Evolutionary conservation across 2,888 invertebrate genomes (phyloP).

Genomic region (Andrena trimmerana): DNA sequence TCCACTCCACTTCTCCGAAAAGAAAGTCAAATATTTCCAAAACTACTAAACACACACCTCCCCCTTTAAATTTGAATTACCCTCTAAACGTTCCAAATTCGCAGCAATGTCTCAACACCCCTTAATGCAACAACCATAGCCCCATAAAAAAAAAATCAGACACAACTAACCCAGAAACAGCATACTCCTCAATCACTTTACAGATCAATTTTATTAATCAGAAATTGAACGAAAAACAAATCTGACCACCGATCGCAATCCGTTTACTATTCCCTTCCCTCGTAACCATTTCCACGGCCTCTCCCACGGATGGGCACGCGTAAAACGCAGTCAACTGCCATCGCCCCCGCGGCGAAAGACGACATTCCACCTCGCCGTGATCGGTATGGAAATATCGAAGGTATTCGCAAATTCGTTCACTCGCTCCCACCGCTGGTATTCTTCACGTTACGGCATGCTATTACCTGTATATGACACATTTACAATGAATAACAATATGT

Average conservation of each 20-base stretch:
- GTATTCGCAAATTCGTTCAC: constrained; percentile 70
- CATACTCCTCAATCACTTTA: neutral
- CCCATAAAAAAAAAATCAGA: no score
- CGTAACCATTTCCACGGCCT: neutral
- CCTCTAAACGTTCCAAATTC: neutral
- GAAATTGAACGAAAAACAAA: neutral
- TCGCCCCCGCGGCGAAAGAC: constrained; percentile 62
- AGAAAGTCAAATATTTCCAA: neutral
- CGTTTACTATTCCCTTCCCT: neutral
- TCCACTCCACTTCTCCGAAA: neutral
- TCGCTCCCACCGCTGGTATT: constrained; percentile 9
- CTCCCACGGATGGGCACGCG: constrained; percentile 10
- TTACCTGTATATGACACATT: constrained; percentile 82
- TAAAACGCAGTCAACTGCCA: constrained; percentile 43
- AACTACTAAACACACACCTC: neutral
- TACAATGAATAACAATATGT: constrained; percentile 83
- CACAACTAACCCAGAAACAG: no score
- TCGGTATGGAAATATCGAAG: constrained; percentile 84
- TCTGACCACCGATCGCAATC: neutral
- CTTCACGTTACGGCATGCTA: constrained; percentile 68
- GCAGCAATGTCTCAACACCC: neutral
- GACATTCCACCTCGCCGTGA: constrained; percentile 80
- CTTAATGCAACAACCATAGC: no score
- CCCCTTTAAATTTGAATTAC: neutral
- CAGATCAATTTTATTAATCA: neutral